Evolutionary conservation across 2,113 vertebrate genomes (phyloP).

Genomic region (Mormoops blainvillei): DNA sequence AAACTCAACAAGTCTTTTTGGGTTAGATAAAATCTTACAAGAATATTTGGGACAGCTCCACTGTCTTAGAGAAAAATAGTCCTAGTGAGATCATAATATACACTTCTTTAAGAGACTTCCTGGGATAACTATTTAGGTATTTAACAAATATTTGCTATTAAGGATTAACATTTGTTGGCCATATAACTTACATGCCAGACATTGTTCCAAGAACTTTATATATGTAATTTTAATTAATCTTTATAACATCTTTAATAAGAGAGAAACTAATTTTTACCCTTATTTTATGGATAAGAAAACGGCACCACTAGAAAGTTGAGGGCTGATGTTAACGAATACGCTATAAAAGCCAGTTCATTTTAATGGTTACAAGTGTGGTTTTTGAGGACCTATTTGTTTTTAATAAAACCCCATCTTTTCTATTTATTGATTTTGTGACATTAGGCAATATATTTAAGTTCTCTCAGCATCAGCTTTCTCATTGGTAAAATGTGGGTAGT

Average conservation of each 20-base stretch:
- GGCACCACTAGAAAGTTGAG: neutral
- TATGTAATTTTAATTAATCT: neutral
- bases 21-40: neutral
- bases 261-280: neutral
- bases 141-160: neutral
- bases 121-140: neutral
- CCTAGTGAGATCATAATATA: neutral
- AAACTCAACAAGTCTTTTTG: neutral
- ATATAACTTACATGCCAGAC: neutral
- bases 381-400: neutral
- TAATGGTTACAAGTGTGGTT: neutral
- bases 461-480: neutral
- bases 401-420: neutral
- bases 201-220: neutral
- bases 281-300: neutral
- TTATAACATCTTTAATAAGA: neutral
- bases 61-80: neutral
- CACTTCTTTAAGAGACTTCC: neutral
- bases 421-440: neutral
- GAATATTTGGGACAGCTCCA: neutral
- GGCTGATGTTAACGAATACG: neutral
- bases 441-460: neutral
- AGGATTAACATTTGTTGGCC: neutral
- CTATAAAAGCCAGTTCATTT: neutral
- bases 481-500: neutral